These are phyloP conservation scores for Chalcosyrphus nemorum DNA, from an alignment of 2,888 invertebrate species.

Conservation along the genomic window DNA sequence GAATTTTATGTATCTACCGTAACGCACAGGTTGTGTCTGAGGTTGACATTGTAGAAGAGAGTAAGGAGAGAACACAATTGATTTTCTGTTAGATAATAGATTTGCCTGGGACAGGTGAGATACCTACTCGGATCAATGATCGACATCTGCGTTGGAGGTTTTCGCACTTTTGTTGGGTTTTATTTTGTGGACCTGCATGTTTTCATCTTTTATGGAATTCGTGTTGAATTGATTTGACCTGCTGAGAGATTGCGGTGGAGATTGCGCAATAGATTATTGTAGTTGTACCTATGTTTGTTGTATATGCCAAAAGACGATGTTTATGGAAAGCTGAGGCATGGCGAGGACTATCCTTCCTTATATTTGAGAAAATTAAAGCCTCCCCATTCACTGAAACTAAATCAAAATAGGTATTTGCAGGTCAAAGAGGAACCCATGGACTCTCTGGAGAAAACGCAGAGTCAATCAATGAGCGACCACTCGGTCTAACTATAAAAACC, in stretches of 20 bases:
- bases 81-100: conserved; percentile 48
- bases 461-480: too few relatives aligned
- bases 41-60: conserved; percentile 42
- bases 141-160: conserved; percentile 53
- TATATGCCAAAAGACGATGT: too few relatives aligned
- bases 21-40: conserved; percentile 65
- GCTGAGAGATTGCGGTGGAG: conserved; percentile 10
- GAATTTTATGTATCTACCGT: conserved; percentile 31
- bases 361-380: too few relatives aligned
- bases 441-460: too few relatives aligned
- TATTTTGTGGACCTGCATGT: conserved; percentile 40
- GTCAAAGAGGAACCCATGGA: too few relatives aligned
- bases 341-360: too few relatives aligned
- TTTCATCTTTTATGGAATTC: conserved; percentile 23
- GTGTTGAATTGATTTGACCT: conserved; percentile 38
- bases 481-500: too few relatives aligned
- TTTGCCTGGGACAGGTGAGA: conserved; percentile 63
- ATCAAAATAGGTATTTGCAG: too few relatives aligned
- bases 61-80: conserved; percentile 20
- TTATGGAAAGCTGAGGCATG: too few relatives aligned
- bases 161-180: conserved; percentile 45
- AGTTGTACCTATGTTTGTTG: too few relatives aligned
- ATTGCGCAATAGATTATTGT: conserved; percentile 12
- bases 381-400: too few relatives aligned
- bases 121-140: conserved; percentile 53